Percentiles rank a stretch among this genome's conserved stretches.
phyloP scores from a whole-genome alignment of 2,113 vertebrate species.

The Mus spicilegus region DNA sequence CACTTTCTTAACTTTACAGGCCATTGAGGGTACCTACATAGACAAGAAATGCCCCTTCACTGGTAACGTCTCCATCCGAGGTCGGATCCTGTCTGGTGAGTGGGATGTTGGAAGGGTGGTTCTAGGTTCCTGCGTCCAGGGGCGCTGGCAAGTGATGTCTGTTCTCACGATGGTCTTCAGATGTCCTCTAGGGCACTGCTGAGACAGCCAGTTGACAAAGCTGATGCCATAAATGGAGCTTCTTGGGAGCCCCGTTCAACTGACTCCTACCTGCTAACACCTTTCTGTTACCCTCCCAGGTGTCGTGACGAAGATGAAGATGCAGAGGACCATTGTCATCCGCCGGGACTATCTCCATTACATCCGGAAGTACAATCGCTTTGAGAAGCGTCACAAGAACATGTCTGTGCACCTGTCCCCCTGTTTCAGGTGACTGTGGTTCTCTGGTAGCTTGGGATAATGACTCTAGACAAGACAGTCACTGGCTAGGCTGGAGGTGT shows the following conservation, averaged over 20 bases:
- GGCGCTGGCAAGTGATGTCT: slow-evolving; percentile 63
- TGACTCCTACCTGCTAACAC: too few species aligned
- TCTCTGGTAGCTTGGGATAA: too few species aligned
- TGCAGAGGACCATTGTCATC: slow-evolving; percentile 98
- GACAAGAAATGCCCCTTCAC: slow-evolving; percentile 99
- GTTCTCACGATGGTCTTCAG: slow-evolving; percentile 70
- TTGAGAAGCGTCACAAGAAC: slow-evolving; percentile 99
- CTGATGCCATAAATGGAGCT: background rate
- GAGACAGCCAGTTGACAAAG: slow-evolving; percentile 40
- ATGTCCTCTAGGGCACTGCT: background rate
- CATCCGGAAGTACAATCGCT: slow-evolving; percentile 99
- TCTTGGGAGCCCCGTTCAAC: background rate
- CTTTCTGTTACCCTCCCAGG: slow-evolving; percentile 81
- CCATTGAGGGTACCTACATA: slow-evolving; percentile 97
- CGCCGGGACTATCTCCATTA: slow-evolving; percentile 98
- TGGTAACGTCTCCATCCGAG: slow-evolving; percentile 96
- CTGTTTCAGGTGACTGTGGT: slow-evolving; percentile 91
- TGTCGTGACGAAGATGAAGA: slow-evolving; percentile 99
- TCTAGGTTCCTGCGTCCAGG: background rate
- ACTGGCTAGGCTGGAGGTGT: background rate
- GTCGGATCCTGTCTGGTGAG: slow-evolving; percentile 95
- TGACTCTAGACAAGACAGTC: background rate
- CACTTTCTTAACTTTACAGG: slow-evolving; percentile 79
- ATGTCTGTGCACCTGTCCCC: slow-evolving; percentile 97
- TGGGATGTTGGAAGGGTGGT: background rate